Evolutionary conservation across 2,113 vertebrate species (phyloP).

Genomic region (Acinonyx jubatus): DNA sequence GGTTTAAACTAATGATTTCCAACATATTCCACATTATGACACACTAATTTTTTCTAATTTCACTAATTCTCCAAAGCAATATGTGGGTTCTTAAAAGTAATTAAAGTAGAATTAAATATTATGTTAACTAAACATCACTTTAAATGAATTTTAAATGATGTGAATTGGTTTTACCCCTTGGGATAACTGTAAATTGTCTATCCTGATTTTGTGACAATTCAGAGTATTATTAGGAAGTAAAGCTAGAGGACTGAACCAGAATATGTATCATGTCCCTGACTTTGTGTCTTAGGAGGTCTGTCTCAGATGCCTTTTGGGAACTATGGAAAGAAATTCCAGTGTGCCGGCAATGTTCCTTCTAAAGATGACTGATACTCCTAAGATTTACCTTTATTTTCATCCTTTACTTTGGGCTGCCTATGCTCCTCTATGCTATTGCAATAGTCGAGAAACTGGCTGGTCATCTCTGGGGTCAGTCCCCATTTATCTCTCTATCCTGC

Average conservation of each 20-base stretch:
- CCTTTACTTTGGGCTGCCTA: not conserved
- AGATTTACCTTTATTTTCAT: not conserved
- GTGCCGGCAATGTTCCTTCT: not conserved
- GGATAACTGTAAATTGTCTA: conserved; percentile 64
- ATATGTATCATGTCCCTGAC: not conserved
- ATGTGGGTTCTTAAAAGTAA: conserved; percentile 74
- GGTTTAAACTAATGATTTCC: conserved; percentile 66
- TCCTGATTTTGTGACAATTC: conserved; percentile 62
- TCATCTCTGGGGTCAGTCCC: not conserved
- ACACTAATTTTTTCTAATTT: conserved; percentile 76
- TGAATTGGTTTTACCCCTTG: conserved; percentile 62
- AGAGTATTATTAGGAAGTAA: conserved; percentile 26
- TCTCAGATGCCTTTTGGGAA: not conserved
- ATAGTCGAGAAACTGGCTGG: not conserved
- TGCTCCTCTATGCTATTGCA: not conserved
- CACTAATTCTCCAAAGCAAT: conserved; percentile 74
- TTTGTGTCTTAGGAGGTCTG: not conserved
- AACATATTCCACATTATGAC: conserved; percentile 67
- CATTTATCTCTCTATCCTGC: not conserved
- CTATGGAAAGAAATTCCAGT: not conserved
- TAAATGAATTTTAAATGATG: conserved; percentile 73
- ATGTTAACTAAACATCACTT: conserved; percentile 73
- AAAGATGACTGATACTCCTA: not conserved
- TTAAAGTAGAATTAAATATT: conserved; percentile 77
- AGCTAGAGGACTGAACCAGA: not conserved